A percentile compares a stretch with the other conserved stretches of the same genome.
Conservation (phyloP, 2,797 vertebrate species). For the Amblyopsis hoosieri region DNA sequence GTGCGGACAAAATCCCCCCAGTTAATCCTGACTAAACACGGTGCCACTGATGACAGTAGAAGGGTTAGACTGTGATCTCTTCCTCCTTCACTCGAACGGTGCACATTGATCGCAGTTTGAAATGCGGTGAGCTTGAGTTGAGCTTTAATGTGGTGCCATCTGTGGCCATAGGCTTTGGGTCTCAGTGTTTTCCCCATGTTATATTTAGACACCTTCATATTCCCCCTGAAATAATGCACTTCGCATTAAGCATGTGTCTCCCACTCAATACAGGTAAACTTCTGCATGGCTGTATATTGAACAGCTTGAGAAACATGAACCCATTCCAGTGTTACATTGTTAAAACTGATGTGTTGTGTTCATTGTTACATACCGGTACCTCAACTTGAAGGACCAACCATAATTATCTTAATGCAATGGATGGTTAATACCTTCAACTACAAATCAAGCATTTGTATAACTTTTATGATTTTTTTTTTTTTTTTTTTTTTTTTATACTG, state of each 20-base stretch:
- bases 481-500: constrained; percentile 33
- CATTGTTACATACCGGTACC: too few species aligned
- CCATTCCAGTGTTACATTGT: constrained; percentile 35
- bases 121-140: constrained; percentile 41
- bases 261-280: not conserved
- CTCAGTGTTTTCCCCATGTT: constrained; percentile 28
- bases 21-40: constrained; percentile 39
- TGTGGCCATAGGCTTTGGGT: constrained; percentile 24
- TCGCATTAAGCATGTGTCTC: constrained; percentile 1
- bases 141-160: constrained; percentile 36
- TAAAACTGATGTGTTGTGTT: not conserved
- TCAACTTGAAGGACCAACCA: too few species aligned
- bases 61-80: constrained; percentile 56
- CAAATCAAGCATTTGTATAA: too few species aligned
- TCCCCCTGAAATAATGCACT: not conserved
- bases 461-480: not conserved
- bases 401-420: too few species aligned
- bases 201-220: not conserved
- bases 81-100: constrained; percentile 49
- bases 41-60: constrained; percentile 55
- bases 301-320: constrained; percentile 48
- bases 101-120: constrained; percentile 48
- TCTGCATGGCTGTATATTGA: constrained; percentile 5
- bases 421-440: too few species aligned
- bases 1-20: too few species aligned